Percentiles rank a stretch among this genome's conserved stretches.
These are phyloP conservation scores for Lophura nycthemera DNA, from an alignment of 2,113 vertebrate species.

Conservation along the genomic window DNA sequence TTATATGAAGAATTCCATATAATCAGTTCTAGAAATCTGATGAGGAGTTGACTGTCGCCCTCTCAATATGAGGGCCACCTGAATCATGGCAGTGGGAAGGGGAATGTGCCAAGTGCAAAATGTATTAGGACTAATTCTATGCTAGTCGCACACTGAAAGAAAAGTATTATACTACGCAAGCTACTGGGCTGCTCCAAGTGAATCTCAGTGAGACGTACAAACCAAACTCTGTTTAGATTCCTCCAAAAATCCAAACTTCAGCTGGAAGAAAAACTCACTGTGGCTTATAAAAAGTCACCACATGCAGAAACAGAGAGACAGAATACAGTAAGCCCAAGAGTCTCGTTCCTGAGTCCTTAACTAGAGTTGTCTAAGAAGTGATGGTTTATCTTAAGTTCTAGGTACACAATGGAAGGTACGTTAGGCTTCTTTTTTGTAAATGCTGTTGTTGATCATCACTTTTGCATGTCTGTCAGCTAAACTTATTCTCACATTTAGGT, in stretches of 20 bases:
- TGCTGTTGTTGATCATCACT: constrained; percentile 31
- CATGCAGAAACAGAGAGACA: not conserved
- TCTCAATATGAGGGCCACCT: not conserved
- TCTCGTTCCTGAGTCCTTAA: not conserved
- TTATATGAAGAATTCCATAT: not conserved
- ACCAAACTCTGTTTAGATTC: not conserved
- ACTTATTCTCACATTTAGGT: constrained; percentile 43
- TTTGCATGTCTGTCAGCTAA: constrained; percentile 42
- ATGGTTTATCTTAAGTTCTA: not conserved
- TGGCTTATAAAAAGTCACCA: not conserved
- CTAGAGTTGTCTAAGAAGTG: not conserved
- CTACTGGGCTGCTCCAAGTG: not conserved
- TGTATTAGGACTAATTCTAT: not conserved
- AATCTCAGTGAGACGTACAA: not conserved
- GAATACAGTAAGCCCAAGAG: accelerated
- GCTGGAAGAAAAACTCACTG: not conserved
- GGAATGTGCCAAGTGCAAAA: not conserved
- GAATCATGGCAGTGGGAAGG: not conserved
- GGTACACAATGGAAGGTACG: not conserved
- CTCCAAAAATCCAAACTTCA: not conserved
- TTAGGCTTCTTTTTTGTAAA: not conserved
- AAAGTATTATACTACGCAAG: not conserved
- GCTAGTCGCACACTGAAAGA: not conserved
- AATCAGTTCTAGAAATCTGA: not conserved
- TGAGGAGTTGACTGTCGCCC: not conserved